A percentile compares a stretch with the other conserved stretches of the same genome.
These are phyloP conservation scores for Nannospalax galili DNA, from an alignment of 2,113 vertebrate species.

Conservation along the genomic window DNA sequence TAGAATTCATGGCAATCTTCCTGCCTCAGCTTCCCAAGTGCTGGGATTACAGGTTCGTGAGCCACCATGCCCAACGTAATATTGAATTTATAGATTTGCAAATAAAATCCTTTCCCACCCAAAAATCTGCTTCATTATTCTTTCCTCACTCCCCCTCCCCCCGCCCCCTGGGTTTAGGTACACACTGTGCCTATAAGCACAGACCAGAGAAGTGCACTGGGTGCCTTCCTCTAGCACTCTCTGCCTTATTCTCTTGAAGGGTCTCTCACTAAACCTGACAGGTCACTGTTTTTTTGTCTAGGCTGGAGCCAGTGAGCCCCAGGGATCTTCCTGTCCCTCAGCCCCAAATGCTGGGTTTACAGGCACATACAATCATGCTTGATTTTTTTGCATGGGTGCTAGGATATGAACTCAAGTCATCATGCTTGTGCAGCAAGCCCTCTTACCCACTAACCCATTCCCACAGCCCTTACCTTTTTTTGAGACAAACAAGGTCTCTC, in stretches of 20 bases:
- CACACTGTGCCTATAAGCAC: neutral
- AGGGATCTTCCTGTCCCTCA: neutral
- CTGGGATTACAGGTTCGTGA: neutral
- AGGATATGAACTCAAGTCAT: neutral
- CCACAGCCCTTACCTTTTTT: neutral
- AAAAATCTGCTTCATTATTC: neutral
- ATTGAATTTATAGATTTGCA: neutral
- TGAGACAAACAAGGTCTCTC: neutral
- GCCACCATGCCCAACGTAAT: neutral
- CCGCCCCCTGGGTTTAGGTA: no score
- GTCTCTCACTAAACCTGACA: no score
- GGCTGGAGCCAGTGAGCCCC: neutral
- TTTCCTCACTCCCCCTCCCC: neutral
- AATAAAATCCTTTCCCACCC: neutral
- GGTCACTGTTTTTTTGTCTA: no score
- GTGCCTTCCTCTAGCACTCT: neutral
- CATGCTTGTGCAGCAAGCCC: neutral
- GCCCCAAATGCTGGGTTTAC: neutral
- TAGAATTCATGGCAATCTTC: neutral
- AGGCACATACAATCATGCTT: neutral
- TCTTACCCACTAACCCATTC: neutral
- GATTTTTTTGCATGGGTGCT: neutral
- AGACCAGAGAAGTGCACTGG: neutral
- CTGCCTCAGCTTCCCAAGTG: neutral
- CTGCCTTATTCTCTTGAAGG: neutral